phyloP scores from a whole-genome alignment of 2,113 vertebrate species.

The Pluvialis apricaria region DNA sequence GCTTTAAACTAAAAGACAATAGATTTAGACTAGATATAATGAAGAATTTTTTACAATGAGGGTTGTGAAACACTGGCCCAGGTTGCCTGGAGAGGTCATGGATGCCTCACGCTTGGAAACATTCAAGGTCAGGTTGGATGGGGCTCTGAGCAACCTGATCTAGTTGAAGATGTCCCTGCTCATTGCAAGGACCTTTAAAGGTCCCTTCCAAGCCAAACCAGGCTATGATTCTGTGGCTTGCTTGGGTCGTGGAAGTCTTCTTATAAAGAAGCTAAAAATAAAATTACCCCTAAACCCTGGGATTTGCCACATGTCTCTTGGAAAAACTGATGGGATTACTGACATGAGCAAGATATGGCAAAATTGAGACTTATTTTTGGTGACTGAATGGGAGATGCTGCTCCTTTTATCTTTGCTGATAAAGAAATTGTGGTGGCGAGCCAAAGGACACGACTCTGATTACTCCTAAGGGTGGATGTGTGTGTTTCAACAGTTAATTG shows the following conservation, averaged over 20 bases:
- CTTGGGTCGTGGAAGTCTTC: neutral
- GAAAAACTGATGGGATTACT: neutral
- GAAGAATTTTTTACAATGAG: neutral
- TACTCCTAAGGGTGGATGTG: neutral
- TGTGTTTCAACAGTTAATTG: neutral
- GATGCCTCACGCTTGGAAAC: neutral
- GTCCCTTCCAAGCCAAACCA: neutral
- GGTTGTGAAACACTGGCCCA: neutral
- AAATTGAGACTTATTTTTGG: neutral
- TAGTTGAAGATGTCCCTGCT: neutral
- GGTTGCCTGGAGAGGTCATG: neutral
- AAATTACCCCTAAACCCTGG: neutral
- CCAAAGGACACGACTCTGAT: neutral
- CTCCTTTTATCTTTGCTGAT: neutral
- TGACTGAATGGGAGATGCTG: neutral
- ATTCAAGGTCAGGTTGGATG: neutral
- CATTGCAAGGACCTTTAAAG: neutral
- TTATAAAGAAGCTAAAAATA: neutral
- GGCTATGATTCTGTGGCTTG: neutral
- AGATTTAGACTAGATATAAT: neutral
- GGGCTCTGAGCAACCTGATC: neutral
- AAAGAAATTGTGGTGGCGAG: neutral
- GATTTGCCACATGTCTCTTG: neutral
- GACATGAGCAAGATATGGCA: neutral
- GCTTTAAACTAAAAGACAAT: neutral